Base-by-base conservation (phyloP, 2,113 vertebrate species). In the Gorilla gorilla region DNA sequence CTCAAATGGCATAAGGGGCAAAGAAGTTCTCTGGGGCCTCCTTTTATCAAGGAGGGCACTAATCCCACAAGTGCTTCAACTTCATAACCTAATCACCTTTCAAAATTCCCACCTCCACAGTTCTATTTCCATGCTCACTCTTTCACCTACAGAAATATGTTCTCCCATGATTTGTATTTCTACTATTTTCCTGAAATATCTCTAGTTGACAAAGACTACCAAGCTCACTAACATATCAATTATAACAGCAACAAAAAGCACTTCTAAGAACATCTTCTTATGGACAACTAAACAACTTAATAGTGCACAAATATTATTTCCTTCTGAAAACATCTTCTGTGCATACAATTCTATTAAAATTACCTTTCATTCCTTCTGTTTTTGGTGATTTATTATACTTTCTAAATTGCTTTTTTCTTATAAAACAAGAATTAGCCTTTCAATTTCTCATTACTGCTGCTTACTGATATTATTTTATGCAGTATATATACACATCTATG, bases 51-150 rank as follows among this genome's bases (percentile, higher is more conserved):
- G n/a, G 25, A 32, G 22, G 4, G 8, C 43, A n/a, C 13, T 55
- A 55, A 32, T 45, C 17, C 30, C 27, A 45, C 4, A 17, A 52
- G 13, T 12, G 3, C 3, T n/a, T 40, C 13, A n/a, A 3, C 0
- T 6, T n/a, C 22, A 8, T 35, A 40, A 59, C 12, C 23, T 27
- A 27, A 59, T 57, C 7, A 43, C 27, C 6, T 35, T 7, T 3
- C 38, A 38, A 55, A 25, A 3, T 13, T 4, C 27, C 13, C 30
- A 52, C 12, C 0, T 73, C 14, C 48, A n/a, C 5, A 35, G 22
- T 38, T 40, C 17, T 16, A 48, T 18, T 35, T 73, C 38, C 5
- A 27, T 8, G 18, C 45, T 40, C 2, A 38, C 11, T 32, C 3
- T 12, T 73, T 20, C 32, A 38, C 8, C 20, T 40, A 9, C 0